A percentile compares a stretch with the other conserved stretches of the same genome.
Evolutionary conservation across 2,797 vertebrate genomes (phyloP).

Genomic region (Argentina silus): DNA sequence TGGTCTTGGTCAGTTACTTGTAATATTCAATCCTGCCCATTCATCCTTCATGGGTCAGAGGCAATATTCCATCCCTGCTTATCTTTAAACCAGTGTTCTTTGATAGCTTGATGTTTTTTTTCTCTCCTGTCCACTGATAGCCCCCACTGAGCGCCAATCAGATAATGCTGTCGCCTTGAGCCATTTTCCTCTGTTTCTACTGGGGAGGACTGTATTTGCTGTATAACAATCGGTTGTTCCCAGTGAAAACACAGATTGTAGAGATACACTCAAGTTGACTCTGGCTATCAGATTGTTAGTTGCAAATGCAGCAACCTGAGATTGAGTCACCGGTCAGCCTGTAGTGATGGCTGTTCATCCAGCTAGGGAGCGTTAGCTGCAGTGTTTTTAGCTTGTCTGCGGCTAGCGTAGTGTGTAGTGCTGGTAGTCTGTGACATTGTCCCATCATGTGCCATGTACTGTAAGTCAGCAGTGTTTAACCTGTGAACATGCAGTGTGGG

Average conservation of each 20-base stretch:
- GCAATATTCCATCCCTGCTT: constrained; percentile 4
- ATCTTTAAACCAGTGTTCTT: constrained; percentile 17
- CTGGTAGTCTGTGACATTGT: no score
- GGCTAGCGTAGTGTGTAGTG: background rate
- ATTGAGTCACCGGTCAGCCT: constrained; percentile 9
- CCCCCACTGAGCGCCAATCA: constrained; percentile 6
- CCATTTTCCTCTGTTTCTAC: constrained; percentile 40
- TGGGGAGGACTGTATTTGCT: background rate
- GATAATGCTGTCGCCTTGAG: background rate
- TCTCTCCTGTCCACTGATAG: background rate
- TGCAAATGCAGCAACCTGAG: constrained; percentile 62
- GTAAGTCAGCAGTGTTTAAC: no score
- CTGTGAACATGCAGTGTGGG: no score
- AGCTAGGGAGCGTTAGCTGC: constrained; percentile 13
- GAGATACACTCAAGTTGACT: constrained; percentile 42
- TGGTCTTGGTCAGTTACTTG: no score
- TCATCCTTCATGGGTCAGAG: background rate
- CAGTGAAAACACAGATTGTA: constrained; percentile 51
- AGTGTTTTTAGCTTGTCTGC: background rate
- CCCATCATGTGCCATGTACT: no score
- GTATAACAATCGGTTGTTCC: constrained; percentile 5
- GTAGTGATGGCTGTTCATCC: background rate
- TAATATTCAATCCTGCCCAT: background rate
- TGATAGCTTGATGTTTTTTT: background rate
- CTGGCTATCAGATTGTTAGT: constrained; percentile 48